Percentiles rank a stretch among this genome's conserved stretches.
Conservation (phyloP, 2,888 invertebrate species). For the Caenorhabditis sp. region DNA sequence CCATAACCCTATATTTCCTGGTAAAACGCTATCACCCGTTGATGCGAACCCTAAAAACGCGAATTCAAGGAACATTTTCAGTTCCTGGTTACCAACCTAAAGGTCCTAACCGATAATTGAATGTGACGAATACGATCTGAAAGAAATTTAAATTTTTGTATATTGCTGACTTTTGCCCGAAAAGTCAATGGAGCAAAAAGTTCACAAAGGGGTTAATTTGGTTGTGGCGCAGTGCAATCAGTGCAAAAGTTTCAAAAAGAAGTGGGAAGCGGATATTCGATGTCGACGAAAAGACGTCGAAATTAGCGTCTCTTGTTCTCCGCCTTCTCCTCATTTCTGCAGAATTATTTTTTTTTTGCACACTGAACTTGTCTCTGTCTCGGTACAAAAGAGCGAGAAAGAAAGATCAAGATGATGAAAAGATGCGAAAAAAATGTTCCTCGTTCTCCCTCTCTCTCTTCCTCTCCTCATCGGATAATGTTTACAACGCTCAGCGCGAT, state of each 20-base stretch:
- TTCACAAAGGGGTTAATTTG: constrained; percentile 48
- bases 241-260: constrained; percentile 36
- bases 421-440: constrained; percentile 21
- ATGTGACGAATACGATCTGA: constrained; percentile 89
- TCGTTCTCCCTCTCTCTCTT: not conserved
- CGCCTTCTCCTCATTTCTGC: not conserved
- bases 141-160: constrained; percentile 8
- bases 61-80: not conserved
- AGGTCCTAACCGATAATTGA: constrained; percentile 94
- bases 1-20: constrained; percentile 78
- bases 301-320: constrained; percentile 50
- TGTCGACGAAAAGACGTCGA: constrained; percentile 19
- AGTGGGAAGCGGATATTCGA: constrained; percentile 43
- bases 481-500: constrained; percentile 22
- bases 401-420: not conserved
- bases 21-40: constrained; percentile 76
- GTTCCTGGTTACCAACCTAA: constrained; percentile 66
- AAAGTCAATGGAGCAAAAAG: constrained; percentile 31
- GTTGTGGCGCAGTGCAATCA: constrained; percentile 29
- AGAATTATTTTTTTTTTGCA: constrained; percentile 1
- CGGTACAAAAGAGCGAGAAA: constrained; percentile 12
- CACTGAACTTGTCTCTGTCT: constrained; percentile 9
- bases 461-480: constrained; percentile 21
- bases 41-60: constrained; percentile 75
- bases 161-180: not conserved